phyloP scores from a whole-genome alignment of 1,140 invertebrate genomes.

The Globodera rostochiensis region DNA sequence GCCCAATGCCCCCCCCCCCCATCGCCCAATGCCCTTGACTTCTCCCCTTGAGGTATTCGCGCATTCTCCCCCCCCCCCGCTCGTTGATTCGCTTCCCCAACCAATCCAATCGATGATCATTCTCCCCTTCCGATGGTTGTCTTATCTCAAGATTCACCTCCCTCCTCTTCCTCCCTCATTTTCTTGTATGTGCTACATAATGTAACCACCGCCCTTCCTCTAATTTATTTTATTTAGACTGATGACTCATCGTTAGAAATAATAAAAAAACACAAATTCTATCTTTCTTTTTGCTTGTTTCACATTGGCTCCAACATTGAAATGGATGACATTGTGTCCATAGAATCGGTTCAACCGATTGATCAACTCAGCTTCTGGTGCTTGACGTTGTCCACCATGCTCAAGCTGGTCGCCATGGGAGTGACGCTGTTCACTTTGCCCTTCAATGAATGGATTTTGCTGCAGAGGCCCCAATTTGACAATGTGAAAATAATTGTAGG shows the following conservation, averaged over 20 bases:
- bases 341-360: conserved; percentile 26
- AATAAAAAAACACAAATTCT: too few relatives aligned
- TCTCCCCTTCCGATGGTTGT: neutral
- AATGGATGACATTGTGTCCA: conserved; percentile 32
- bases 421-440: conserved; percentile 27
- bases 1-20: neutral
- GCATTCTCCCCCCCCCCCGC: neutral
- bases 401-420: conserved; percentile 31
- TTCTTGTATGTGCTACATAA: too few relatives aligned
- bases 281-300: too few relatives aligned
- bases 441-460: conserved; percentile 27
- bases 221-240: too few relatives aligned
- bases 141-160: neutral
- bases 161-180: neutral
- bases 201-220: too few relatives aligned
- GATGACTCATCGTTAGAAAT: too few relatives aligned
- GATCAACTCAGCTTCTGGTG: conserved; percentile 31
- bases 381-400: conserved; percentile 31
- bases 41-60: neutral
- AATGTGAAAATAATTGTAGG: neutral
- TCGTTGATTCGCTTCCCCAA: neutral
- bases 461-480: neutral
- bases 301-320: too few relatives aligned
- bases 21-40: neutral
- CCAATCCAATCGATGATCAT: conserved; percentile 9